phyloP scores from a whole-genome alignment of 2,797 vertebrate genomes.

The Karalla daura region DNA sequence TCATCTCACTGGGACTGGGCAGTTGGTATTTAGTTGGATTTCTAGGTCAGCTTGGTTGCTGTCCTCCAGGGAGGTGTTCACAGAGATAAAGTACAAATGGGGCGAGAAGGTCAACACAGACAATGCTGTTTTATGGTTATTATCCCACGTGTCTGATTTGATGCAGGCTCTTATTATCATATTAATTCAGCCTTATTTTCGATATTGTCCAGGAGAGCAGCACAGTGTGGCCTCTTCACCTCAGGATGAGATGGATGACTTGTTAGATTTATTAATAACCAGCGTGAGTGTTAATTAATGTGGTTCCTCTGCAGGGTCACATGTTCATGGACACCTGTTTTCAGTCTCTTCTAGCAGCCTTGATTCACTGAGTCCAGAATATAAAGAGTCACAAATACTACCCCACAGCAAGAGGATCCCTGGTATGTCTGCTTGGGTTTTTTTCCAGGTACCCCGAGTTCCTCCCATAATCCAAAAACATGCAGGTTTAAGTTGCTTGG shows the following conservation, averaged over 20 bases:
- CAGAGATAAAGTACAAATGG: conserved; percentile 41
- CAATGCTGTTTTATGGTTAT: conserved; percentile 3
- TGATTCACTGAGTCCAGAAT: neutral
- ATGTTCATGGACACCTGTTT: neutral
- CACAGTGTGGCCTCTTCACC: neutral
- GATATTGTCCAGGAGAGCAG: neutral
- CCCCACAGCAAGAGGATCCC: no score
- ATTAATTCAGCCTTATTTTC: neutral
- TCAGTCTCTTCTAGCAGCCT: neutral
- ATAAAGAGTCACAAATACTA: neutral
- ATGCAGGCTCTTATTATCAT: neutral
- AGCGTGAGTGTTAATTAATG: neutral
- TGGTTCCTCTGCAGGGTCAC: neutral
- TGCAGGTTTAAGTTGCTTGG: no score
- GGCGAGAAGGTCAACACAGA: conserved; percentile 29
- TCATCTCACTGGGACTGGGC: conserved; percentile 37
- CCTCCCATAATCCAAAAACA: no score
- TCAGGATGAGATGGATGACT: neutral
- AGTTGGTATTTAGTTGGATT: conserved; percentile 63
- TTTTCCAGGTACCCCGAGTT: no score
- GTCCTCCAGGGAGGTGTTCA: conserved; percentile 14
- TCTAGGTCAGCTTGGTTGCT: conserved; percentile 47
- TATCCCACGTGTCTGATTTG: conserved; percentile 6
- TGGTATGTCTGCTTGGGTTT: no score
- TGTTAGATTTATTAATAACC: neutral